Conservation (phyloP, 2,113 vertebrate genomes). For the Oreochromis spilurus region DNA sequence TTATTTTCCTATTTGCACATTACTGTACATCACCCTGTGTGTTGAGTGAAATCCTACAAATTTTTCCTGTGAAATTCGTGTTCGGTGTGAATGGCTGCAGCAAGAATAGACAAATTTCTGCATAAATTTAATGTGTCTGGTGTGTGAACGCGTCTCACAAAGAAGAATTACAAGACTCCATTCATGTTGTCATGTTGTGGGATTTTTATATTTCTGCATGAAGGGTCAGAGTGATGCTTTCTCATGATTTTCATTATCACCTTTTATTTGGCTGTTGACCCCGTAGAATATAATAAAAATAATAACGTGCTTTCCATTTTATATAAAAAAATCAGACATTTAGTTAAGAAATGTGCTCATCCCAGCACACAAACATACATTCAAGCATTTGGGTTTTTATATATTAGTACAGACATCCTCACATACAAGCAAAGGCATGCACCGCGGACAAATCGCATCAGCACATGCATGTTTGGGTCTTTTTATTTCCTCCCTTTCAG, state of each 20-base stretch:
- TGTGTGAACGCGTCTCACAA: neutral
- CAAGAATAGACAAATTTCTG: neutral
- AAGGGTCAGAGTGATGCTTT: neutral
- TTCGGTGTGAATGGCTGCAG: neutral
- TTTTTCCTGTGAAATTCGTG: neutral
- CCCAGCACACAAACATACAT: neutral
- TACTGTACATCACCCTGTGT: neutral
- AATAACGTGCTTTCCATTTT: neutral
- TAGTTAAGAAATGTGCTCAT: neutral
- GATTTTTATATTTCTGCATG: neutral
- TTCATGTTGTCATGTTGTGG: neutral
- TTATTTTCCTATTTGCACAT: neutral
- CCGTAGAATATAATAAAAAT: neutral
- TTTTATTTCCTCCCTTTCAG: neutral
- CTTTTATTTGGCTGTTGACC: neutral
- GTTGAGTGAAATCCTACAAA: neutral
- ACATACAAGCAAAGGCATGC: neutral
- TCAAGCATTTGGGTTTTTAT: neutral
- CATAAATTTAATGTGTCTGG: neutral
- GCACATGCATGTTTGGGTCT: neutral
- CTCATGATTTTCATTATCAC: neutral
- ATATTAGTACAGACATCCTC: neutral
- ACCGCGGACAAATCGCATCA: too few relatives aligned
- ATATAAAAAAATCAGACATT: fast-evolving
- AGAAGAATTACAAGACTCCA: neutral